Evolutionary conservation across 1,140 invertebrate genomes (phyloP).

Genomic region (Holotrichia oblita): DNA sequence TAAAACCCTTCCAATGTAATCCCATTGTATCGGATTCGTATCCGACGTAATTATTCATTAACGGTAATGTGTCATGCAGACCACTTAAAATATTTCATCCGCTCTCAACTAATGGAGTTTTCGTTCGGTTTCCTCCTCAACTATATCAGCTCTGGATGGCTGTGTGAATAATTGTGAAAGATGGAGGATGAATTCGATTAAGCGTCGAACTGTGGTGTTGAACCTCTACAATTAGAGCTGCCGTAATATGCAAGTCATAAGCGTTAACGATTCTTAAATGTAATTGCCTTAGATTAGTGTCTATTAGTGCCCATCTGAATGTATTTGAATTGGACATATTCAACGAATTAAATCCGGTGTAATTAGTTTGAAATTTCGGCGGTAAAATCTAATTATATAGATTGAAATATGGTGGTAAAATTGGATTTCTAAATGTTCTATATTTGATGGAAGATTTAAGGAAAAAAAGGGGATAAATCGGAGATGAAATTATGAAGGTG

Average conservation of each 20-base stretch:
- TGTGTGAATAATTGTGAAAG: background rate
- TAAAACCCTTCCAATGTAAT: background rate
- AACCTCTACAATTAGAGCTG: background rate
- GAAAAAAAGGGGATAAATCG: too few relatives aligned
- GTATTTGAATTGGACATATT: background rate
- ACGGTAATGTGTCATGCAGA: background rate
- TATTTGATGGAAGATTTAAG: too few relatives aligned
- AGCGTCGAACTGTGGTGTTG: background rate
- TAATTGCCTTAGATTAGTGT: conserved; percentile 13
- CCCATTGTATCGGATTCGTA: background rate
- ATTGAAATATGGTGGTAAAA: too few relatives aligned
- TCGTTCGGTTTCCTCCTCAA: too few relatives aligned
- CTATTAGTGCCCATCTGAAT: background rate
- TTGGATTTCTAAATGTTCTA: too few relatives aligned
- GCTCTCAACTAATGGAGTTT: background rate
- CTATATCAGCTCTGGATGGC: background rate
- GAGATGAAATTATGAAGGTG: too few relatives aligned
- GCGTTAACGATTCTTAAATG: background rate
- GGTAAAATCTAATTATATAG: too few relatives aligned
- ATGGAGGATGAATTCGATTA: background rate
- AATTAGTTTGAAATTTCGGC: too few relatives aligned
- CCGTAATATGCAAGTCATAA: background rate
- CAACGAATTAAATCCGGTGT: too few relatives aligned
- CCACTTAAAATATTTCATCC: background rate
- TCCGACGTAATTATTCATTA: background rate